These are phyloP conservation scores for Plagodis pulveraria DNA, from an alignment of 2,888 invertebrate genomes.

Conservation along the genomic window DNA sequence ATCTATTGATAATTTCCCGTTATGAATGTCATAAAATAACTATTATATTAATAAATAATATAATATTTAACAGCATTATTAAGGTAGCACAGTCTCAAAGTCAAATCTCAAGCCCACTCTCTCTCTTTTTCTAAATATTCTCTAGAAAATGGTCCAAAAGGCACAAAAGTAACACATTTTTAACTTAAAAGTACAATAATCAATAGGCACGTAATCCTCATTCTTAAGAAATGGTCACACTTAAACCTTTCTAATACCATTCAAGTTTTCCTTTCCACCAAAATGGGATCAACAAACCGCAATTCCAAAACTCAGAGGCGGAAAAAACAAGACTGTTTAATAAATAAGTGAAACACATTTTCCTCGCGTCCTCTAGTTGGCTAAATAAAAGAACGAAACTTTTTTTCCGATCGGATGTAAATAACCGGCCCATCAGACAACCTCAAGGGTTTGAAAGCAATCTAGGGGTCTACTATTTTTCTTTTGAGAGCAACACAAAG, in stretches of 20 bases:
- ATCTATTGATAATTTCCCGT: too few species aligned
- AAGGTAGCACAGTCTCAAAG: too few species aligned
- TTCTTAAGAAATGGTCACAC: conserved; percentile 9
- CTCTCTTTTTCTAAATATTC: too few species aligned
- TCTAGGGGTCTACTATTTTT: conserved; percentile 66
- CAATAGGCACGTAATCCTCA: conserved; percentile 12
- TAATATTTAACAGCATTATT: too few species aligned
- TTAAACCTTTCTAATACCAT: conserved; percentile 27
- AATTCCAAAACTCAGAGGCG: conserved; percentile 36
- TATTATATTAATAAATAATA: too few species aligned
- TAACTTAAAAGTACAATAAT: too few species aligned
- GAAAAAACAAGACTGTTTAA: conserved; percentile 45
- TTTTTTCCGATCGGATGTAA: conserved; percentile 66
- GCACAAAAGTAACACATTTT: too few species aligned
- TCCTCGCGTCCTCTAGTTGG: conserved; percentile 43
- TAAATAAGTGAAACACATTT: conserved; percentile 51
- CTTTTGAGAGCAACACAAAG: conserved; percentile 71
- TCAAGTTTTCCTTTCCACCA: conserved; percentile 28
- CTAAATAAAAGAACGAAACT: conserved; percentile 57
- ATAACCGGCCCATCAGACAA: conserved; percentile 67
- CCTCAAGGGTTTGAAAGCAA: conserved; percentile 73
- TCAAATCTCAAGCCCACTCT: too few species aligned
- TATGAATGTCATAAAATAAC: too few species aligned
- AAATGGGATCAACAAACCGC: conserved; percentile 35
- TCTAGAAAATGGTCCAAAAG: too few species aligned